Percentiles rank a stretch among this genome's conserved stretches.
Conservation (phyloP, 2,888 invertebrate genomes). For the Hyles lineata region DNA sequence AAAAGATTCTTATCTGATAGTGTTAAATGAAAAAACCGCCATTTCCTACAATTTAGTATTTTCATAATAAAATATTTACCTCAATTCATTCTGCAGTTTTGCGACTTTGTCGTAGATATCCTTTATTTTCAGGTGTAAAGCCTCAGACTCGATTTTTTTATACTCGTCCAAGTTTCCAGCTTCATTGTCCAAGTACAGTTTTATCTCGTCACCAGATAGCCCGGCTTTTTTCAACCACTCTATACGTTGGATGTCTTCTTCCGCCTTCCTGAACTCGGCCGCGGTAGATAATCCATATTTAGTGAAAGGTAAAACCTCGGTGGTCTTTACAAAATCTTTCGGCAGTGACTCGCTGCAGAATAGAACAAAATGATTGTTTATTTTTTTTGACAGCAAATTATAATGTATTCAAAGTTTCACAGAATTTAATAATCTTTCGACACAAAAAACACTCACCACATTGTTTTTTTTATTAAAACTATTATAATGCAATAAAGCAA, state of each 20-base stretch:
- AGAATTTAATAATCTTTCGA: not conserved
- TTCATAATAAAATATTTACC: not conserved
- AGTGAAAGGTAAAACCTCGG: slow-evolving; percentile 71
- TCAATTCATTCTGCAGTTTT: slow-evolving; percentile 48
- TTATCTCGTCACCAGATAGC: slow-evolving; percentile 77
- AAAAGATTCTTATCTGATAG: no score
- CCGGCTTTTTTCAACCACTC: slow-evolving; percentile 79
- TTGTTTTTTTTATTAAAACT: not conserved
- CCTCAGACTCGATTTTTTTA: slow-evolving; percentile 63
- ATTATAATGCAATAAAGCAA: slow-evolving; percentile 2
- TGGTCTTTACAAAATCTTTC: slow-evolving; percentile 71
- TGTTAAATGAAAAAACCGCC: no score
- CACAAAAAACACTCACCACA: slow-evolving; percentile 21
- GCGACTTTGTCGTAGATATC: slow-evolving; percentile 66
- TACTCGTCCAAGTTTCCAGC: slow-evolving; percentile 62
- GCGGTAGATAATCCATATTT: slow-evolving; percentile 76
- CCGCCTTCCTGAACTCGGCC: slow-evolving; percentile 70
- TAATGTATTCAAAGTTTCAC: not conserved
- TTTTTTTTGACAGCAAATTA: not conserved
- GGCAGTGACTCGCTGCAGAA: slow-evolving; percentile 55
- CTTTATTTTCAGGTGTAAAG: slow-evolving; percentile 63
- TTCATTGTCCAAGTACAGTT: slow-evolving; percentile 77
- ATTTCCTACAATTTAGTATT: not conserved
- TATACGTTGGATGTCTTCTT: slow-evolving; percentile 54
- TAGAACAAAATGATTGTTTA: not conserved